Evolutionary conservation across 2,888 invertebrate genomes (phyloP).

Genomic region (Macropis europaea): DNA sequence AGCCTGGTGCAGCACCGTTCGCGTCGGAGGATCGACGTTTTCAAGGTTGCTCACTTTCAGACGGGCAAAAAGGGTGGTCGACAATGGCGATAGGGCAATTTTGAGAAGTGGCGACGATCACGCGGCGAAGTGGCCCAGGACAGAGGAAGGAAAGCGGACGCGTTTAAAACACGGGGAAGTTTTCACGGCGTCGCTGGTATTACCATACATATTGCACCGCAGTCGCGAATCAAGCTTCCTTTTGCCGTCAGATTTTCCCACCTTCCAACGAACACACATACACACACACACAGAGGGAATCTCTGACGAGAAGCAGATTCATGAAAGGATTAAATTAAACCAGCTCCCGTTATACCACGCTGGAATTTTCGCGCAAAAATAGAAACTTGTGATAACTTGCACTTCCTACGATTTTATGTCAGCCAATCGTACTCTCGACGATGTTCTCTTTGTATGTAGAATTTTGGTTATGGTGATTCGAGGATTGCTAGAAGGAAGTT

Average conservation of each 20-base stretch:
- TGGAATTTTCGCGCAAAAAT: background rate
- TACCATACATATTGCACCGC: slow-evolving; percentile 57
- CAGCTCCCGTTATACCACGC: background rate
- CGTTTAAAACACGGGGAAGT: slow-evolving; percentile 4
- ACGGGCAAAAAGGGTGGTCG: background rate
- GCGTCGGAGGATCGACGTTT: slow-evolving; percentile 1
- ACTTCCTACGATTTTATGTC: too few species aligned
- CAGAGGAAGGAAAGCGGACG: slow-evolving; percentile 4
- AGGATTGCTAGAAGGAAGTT: too few species aligned
- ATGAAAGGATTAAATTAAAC: slow-evolving; percentile 31
- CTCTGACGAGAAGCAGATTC: slow-evolving; percentile 11
- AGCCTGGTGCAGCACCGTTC: background rate
- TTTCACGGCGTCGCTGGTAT: slow-evolving; percentile 19
- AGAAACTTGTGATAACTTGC: background rate
- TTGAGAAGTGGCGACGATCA: slow-evolving; percentile 29
- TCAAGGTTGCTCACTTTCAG: background rate
- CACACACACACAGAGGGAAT: background rate
- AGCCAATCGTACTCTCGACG: too few species aligned
- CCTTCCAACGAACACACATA: background rate
- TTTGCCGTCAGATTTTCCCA: slow-evolving; percentile 10
- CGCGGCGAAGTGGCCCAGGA: background rate
- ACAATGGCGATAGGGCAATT: slow-evolving; percentile 37
- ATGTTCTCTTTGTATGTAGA: too few species aligned
- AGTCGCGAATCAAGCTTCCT: slow-evolving; percentile 13
- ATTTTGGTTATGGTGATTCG: too few species aligned